Conservation (phyloP, 53 echinoderm and acorn worm species). For the Hippasteria phrygiana region DNA sequence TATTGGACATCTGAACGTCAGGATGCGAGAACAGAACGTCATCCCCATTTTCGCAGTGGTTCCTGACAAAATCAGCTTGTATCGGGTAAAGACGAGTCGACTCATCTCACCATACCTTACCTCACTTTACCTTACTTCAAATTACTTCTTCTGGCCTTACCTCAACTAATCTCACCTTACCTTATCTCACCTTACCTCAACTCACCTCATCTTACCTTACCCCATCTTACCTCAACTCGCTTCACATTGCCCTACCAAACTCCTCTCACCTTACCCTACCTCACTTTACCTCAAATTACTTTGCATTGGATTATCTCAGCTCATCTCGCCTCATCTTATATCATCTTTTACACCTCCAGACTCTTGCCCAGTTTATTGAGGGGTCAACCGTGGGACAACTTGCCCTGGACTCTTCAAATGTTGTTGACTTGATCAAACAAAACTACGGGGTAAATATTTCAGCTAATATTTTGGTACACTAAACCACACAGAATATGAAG, state of each 20-base stretch:
- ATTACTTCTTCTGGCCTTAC: too few relatives aligned
- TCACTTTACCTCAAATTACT: too few relatives aligned
- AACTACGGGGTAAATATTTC: constrained; percentile 74
- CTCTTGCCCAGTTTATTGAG: constrained; percentile 77
- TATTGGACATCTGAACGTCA: constrained; percentile 90
- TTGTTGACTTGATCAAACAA: constrained; percentile 83
- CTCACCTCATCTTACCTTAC: not conserved
- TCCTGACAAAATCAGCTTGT: constrained; percentile 41
- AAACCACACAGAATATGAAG: not conserved
- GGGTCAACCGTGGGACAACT: constrained; percentile 85
- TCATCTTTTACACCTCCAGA: constrained; percentile 37
- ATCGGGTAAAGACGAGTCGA: constrained; percentile 83
- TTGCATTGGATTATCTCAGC: not conserved
- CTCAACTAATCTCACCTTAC: not conserved
- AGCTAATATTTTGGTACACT: not conserved
- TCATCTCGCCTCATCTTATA: not conserved
- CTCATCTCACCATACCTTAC: not conserved
- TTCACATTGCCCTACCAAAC: not conserved
- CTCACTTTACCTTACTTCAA: too few relatives aligned
- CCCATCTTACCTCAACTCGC: not conserved
- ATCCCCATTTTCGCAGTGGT: constrained; percentile 95
- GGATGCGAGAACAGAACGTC: constrained; percentile 93
- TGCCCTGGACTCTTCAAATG: constrained; percentile 80
- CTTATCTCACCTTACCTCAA: not conserved
- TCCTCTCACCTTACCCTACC: not conserved